These are phyloP conservation scores for Drosophila mauritiana DNA, from an alignment of 1,140 invertebrate species.

Conservation along the genomic window DNA sequence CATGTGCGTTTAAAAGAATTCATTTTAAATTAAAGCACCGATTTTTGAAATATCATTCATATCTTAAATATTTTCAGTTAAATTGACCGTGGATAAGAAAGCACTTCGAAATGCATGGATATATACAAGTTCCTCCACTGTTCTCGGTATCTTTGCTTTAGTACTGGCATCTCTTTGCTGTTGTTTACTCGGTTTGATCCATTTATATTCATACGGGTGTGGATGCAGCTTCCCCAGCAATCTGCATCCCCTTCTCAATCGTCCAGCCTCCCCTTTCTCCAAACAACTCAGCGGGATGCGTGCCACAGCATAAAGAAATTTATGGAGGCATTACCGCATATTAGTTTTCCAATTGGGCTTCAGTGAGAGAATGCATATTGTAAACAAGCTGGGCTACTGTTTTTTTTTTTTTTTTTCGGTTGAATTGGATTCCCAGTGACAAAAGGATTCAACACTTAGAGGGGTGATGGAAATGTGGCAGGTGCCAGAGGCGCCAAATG, in stretches of 20 bases:
- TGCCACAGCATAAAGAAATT: slow-evolving; percentile 55
- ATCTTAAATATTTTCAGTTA: not conserved
- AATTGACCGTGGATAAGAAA: not conserved
- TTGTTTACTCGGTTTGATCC: slow-evolving; percentile 55
- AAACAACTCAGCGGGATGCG: slow-evolving; percentile 26
- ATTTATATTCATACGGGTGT: slow-evolving; percentile 57
- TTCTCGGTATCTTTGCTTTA: slow-evolving; percentile 9
- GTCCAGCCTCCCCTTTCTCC: slow-evolving; percentile 5
- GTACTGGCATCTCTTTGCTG: slow-evolving; percentile 11
- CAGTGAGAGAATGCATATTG: slow-evolving; percentile 41
- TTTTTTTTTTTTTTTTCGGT: too few species aligned
- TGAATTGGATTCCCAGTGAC: slow-evolving; percentile 3
- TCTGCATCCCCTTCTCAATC: slow-evolving; percentile 5
- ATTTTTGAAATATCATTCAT: too few species aligned
- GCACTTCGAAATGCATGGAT: slow-evolving; percentile 8
- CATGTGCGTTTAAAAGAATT: too few species aligned
- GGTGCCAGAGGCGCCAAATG: slow-evolving; percentile 45
- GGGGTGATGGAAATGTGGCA: slow-evolving; percentile 48
- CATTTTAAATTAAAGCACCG: too few species aligned
- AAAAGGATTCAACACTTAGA: slow-evolving; percentile 22
- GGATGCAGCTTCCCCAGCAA: slow-evolving; percentile 18
- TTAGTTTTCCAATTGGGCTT: slow-evolving; percentile 43
- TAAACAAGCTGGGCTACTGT: slow-evolving; percentile 40
- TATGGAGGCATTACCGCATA: slow-evolving; percentile 55
- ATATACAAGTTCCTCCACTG: slow-evolving; percentile 7